Conservation (phyloP, 2,113 vertebrate species). For the Elephantulus edwardii region DNA sequence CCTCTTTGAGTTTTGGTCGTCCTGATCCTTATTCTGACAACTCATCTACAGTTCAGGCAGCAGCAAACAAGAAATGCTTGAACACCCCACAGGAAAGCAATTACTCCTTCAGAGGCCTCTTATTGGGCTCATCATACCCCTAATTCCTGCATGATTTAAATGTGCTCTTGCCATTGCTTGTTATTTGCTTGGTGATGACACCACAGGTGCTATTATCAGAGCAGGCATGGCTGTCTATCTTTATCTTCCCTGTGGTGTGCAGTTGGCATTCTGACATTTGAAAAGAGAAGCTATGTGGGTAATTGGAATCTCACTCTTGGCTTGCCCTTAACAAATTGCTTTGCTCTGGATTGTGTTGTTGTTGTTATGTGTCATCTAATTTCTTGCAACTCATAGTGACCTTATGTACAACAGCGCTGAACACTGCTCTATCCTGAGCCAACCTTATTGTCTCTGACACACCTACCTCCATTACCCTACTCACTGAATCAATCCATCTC, state of each 20-base stretch:
- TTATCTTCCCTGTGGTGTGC: not conserved
- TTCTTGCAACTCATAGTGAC: no score
- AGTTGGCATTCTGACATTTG: slow-evolving; percentile 30
- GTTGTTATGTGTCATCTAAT: no score
- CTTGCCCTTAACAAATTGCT: not conserved
- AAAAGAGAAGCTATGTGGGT: not conserved
- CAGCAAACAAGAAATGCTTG: not conserved
- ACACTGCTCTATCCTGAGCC: no score
- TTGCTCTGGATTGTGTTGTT: not conserved
- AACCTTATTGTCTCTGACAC: no score
- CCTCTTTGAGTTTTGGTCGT: not conserved
- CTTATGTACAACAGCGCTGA: no score
- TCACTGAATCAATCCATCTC: no score
- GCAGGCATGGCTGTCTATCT: not conserved
- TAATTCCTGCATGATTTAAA: slow-evolving; percentile 70
- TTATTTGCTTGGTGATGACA: not conserved
- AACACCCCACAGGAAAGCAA: slow-evolving; percentile 35
- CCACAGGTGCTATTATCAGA: not conserved
- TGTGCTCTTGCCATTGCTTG: not conserved
- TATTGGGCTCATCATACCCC: slow-evolving; percentile 34
- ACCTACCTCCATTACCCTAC: no score
- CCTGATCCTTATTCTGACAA: not conserved
- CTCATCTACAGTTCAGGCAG: slow-evolving; percentile 36
- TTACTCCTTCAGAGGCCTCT: slow-evolving; percentile 52
- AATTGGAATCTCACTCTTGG: not conserved